Conservation (phyloP, 1,140 invertebrate genomes). For the Cyclina sinensis region DNA sequence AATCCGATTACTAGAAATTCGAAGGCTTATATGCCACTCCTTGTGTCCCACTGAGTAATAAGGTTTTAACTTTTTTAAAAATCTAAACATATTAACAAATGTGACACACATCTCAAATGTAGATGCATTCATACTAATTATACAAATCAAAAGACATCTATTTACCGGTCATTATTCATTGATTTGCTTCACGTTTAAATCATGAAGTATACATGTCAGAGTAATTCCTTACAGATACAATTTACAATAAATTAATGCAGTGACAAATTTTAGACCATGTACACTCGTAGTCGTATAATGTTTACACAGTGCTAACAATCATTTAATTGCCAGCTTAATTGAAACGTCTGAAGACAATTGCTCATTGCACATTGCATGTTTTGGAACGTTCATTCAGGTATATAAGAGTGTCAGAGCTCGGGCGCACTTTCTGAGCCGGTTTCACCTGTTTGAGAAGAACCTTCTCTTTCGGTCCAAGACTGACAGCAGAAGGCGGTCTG, state of each 20-base stretch:
- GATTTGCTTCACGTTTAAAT: too few relatives aligned
- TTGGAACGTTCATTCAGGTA: constrained; percentile 77
- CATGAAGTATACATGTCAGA: too few relatives aligned
- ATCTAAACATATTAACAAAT: background rate
- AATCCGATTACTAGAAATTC: background rate
- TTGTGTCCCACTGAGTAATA: background rate
- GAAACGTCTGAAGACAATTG: background rate
- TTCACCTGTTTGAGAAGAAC: constrained; percentile 78
- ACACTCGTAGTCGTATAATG: background rate
- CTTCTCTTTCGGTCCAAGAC: constrained; percentile 74
- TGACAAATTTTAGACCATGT: background rate
- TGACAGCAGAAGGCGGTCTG: constrained; percentile 79
- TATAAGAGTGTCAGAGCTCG: constrained; percentile 79
- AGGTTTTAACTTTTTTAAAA: background rate
- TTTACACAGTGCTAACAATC: background rate
- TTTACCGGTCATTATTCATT: too few relatives aligned
- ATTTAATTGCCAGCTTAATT: background rate
- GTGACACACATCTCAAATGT: background rate
- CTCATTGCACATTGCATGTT: constrained; percentile 79
- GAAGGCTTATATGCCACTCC: background rate
- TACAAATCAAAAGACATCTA: too few relatives aligned
- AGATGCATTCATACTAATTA: background rate
- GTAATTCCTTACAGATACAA: background rate
- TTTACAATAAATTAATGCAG: background rate
- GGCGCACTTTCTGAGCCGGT: constrained; percentile 73